These are phyloP conservation scores for Polyploca ridens DNA, from an alignment of 2,888 invertebrate genomes.

Conservation along the genomic window DNA sequence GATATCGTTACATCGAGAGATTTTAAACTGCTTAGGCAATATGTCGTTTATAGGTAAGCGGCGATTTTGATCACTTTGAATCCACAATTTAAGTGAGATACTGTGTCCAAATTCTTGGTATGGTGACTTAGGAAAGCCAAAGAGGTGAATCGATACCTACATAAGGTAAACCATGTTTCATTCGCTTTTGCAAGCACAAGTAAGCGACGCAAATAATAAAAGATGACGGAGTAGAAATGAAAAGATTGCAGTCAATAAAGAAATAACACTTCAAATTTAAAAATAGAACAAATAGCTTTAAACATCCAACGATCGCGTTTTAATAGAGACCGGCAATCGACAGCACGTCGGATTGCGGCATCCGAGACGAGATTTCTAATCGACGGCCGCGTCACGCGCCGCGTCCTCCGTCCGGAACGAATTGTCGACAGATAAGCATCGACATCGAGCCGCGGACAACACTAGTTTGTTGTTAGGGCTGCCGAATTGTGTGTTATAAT, in stretches of 20 bases:
- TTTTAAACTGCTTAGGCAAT: no score
- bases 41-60: no score
- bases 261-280: constrained; percentile 18
- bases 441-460: constrained; percentile 31
- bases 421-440: constrained; percentile 69
- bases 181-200: not conserved
- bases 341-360: constrained; percentile 49
- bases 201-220: not conserved
- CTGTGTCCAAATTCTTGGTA: not conserved
- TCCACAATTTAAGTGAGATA: no score
- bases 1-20: no score
- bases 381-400: constrained; percentile 66
- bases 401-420: constrained; percentile 64
- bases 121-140: not conserved
- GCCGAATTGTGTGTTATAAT: constrained; percentile 10
- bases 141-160: not conserved
- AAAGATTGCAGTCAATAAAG: constrained; percentile 9
- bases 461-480: constrained; percentile 21
- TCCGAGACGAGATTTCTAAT: constrained; percentile 72
- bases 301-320: constrained; percentile 39
- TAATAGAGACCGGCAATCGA: constrained; percentile 55
- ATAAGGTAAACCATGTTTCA: not conserved
- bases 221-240: constrained; percentile 1
- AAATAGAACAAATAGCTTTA: constrained; percentile 36
- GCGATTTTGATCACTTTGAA: no score